Percentiles rank a stretch among this genome's conserved stretches.
These are phyloP conservation scores for Stenodema calcarata DNA, from an alignment of 2,888 invertebrate genomes.

Conservation along the genomic window DNA sequence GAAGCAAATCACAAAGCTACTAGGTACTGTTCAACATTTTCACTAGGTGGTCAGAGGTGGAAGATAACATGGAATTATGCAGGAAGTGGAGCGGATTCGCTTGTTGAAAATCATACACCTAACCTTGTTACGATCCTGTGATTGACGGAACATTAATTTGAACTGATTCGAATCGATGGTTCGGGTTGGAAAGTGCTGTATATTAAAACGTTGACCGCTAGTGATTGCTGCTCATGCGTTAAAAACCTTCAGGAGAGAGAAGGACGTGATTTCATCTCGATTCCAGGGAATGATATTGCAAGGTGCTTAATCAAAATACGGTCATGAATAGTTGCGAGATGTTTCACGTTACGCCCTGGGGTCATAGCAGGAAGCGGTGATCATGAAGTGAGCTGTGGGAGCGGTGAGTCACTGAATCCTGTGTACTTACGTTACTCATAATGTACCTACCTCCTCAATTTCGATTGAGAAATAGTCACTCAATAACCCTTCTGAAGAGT, in stretches of 20 bases:
- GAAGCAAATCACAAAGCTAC: no score
- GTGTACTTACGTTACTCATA: background rate
- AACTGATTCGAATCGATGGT: background rate
- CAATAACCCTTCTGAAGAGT: no score
- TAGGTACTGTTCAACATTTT: no score
- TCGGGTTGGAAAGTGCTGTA: background rate
- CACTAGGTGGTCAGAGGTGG: no score
- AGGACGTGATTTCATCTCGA: background rate
- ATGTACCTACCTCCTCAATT: no score
- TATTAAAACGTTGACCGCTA: background rate
- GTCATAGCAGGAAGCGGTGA: background rate
- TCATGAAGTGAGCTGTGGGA: background rate
- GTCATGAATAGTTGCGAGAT: background rate
- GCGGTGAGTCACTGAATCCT: background rate
- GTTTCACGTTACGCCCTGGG: background rate
- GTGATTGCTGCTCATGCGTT: background rate
- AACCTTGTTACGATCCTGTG: background rate
- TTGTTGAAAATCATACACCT: background rate
- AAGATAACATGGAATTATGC: background rate
- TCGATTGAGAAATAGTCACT: no score
- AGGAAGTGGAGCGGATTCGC: background rate
- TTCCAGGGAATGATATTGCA: background rate
- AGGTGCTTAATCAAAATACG: background rate
- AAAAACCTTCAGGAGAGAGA: background rate
- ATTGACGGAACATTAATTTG: background rate